phyloP scores from a whole-genome alignment of 2,888 invertebrate genomes.

The Habroteleia sp. region DNA sequence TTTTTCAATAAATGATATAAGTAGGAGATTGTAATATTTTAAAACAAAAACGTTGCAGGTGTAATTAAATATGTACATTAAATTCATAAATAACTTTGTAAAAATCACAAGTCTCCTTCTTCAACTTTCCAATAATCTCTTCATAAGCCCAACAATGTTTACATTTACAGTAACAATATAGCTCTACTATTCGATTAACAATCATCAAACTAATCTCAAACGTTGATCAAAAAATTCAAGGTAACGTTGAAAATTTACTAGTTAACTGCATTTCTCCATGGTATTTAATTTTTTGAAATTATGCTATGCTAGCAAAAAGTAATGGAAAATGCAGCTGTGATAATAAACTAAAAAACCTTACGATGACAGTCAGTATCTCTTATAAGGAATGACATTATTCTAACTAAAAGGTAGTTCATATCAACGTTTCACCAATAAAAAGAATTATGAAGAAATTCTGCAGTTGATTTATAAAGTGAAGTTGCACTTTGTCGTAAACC shows the following conservation, averaged over 20 bases:
- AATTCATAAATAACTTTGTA: constrained; percentile 42
- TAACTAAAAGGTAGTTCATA: constrained; percentile 38
- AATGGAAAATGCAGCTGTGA: no score
- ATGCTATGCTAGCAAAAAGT: no score
- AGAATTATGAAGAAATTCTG: constrained; percentile 78
- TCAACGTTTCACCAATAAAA: constrained; percentile 78
- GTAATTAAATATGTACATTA: constrained; percentile 45
- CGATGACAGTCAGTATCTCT: no score
- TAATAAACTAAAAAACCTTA: no score
- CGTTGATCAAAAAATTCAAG: neutral
- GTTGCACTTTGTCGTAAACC: constrained; percentile 79
- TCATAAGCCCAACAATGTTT: constrained; percentile 53
- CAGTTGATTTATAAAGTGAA: constrained; percentile 77
- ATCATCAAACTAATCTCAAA: constrained; percentile 6
- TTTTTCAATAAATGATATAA: no score
- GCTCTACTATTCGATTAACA: constrained; percentile 22
- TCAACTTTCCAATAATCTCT: constrained; percentile 59
- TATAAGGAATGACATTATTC: constrained; percentile 46
- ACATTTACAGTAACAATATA: constrained; percentile 52
- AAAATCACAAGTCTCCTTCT: constrained; percentile 29
- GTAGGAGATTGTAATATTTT: no score
- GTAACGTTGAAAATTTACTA: neutral
- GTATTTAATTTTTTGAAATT: no score
- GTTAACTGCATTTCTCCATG: no score
- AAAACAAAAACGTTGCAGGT: constrained; percentile 19